Conservation (phyloP, 1,140 invertebrate species). For the Drosophila nigrodunni region DNA sequence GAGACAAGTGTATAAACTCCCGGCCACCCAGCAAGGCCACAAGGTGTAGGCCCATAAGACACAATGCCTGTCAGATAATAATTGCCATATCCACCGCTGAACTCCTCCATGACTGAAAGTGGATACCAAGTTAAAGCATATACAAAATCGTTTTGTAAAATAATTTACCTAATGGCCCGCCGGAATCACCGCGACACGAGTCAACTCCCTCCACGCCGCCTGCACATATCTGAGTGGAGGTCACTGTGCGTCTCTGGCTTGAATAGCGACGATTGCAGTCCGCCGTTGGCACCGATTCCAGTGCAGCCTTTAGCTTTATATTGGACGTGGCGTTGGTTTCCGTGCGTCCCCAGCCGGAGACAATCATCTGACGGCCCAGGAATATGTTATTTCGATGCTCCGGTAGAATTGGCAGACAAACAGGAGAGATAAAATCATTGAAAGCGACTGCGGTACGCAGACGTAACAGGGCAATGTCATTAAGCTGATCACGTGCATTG, state of each 20-base stretch:
- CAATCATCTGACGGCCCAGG: slow-evolving; percentile 86
- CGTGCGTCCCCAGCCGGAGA: slow-evolving; percentile 93
- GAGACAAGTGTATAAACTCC: slow-evolving; percentile 91
- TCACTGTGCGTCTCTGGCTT: slow-evolving; percentile 52
- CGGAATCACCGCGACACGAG: slow-evolving; percentile 86
- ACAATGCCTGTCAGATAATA: slow-evolving; percentile 88
- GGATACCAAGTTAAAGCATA: neutral
- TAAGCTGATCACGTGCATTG: slow-evolving; percentile 85
- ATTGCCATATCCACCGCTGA: slow-evolving; percentile 47
- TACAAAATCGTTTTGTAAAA: neutral
- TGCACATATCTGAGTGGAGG: slow-evolving; percentile 86
- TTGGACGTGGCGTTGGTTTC: slow-evolving; percentile 85
- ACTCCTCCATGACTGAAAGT: slow-evolving; percentile 54
- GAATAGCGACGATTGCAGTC: slow-evolving; percentile 58
- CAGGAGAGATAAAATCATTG: slow-evolving; percentile 88
- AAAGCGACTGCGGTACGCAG: slow-evolving; percentile 86
- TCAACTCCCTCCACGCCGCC: slow-evolving; percentile 88
- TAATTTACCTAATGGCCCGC: slow-evolving; percentile 84
- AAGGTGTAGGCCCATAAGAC: slow-evolving; percentile 91
- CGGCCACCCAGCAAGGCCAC: slow-evolving; percentile 89
- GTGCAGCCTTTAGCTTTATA: slow-evolving; percentile 63
- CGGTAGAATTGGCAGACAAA: slow-evolving; percentile 88
- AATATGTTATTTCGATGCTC: slow-evolving; percentile 83
- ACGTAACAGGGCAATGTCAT: slow-evolving; percentile 90
- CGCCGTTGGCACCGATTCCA: slow-evolving; percentile 43